Base-by-base conservation (phyloP, 2,888 invertebrate species). In the Caenorhabditis zanzibari region DNA sequence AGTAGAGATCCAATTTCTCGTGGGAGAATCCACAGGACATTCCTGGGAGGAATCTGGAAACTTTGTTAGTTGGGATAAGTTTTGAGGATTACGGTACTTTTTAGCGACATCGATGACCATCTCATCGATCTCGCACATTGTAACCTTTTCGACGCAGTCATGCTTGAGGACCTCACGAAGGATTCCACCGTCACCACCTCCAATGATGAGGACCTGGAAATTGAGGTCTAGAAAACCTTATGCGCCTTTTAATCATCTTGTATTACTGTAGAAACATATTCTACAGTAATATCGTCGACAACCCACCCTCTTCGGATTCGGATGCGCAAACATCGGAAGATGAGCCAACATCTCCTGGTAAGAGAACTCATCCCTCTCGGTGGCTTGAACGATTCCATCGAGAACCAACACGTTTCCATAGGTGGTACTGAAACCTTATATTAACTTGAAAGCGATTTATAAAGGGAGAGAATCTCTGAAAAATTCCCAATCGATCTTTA, bases 301-400 rank as follows among this genome's bases (percentile, higher is more conserved):
- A 47, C 66, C 26, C 16, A 95, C 98, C 89, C 95, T 96, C 92
- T 96, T 95, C 0, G 99, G 99, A 90, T 95, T 95, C 6, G 96
- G 95, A 93, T 99, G 99, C 87, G 95, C 95, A 92, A 96, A 96
- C 1, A 99, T 93, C 0, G 99, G 97, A 59, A 99, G 93, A 93
- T 97, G 97, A 0, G 97, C 95, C 90, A 99, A 96, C 97, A 98
- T 98, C 94, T 99, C 99, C 72, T 98, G 98, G 93, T 99, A 99
- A 0, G 97, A 95, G 93, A 96, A 97, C 93, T 99, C 99, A 94
- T 99, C 99, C 89, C 95, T 95, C 93, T 98, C 96, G 0, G 98
- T 96, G 91, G 97, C 97, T 92, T 99, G 99, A 88, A 99, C 97
- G 32, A 98, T 96, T 28, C 97, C 97, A 93, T 99, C 98, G 54